Percentiles rank a stretch among this genome's conserved stretches.
Conservation (phyloP, 2,113 vertebrate genomes). For the Vicugna pacos region DNA sequence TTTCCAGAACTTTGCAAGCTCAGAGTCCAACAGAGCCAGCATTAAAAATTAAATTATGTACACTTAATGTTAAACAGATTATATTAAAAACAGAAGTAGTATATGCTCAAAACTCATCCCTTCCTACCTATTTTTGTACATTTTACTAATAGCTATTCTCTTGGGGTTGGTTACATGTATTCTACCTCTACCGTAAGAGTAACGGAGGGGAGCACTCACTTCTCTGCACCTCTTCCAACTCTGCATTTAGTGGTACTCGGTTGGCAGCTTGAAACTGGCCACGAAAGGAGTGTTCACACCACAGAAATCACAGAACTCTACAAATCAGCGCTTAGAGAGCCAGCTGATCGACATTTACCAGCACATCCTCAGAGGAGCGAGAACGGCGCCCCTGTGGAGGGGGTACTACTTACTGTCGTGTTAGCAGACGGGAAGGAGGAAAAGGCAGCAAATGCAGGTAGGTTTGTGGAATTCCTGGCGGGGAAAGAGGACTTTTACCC, state of each 20-base stretch:
- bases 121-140: neutral
- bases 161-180: too few relatives aligned
- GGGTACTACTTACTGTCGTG: neutral
- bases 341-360: neutral
- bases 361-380: neutral
- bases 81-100: neutral
- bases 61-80: neutral
- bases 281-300: neutral
- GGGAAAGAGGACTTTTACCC: neutral
- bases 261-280: neutral
- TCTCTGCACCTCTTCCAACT: neutral
- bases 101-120: neutral
- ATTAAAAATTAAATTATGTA: neutral
- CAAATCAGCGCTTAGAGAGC: neutral
- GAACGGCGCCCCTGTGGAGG: neutral
- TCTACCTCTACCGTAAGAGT: accelerated
- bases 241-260: neutral
- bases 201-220: accelerated
- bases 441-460: neutral
- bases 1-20: neutral
- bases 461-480: neutral
- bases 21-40: neutral
- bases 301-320: neutral
- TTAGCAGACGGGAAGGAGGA: neutral
- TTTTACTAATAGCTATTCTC: neutral